Conservation (phyloP, 2,113 vertebrate genomes). For the Poeciliopsis prolifica region DNA sequence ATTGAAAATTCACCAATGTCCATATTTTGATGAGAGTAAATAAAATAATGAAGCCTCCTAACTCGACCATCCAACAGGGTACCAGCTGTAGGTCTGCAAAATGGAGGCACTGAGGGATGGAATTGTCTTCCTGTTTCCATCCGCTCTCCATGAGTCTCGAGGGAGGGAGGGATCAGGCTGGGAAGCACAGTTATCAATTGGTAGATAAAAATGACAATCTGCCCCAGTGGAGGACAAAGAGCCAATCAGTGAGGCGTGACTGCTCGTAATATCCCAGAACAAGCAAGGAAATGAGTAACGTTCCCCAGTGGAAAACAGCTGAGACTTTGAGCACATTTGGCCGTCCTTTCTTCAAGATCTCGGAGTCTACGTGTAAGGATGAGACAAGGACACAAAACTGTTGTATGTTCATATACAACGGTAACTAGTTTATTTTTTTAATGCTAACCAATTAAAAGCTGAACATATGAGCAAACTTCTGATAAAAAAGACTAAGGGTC, state of each 20-base stretch:
- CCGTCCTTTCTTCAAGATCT: conserved; percentile 11
- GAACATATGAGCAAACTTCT: background rate
- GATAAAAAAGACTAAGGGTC: background rate
- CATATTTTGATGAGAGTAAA: conserved; percentile 41
- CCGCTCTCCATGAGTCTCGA: conserved; percentile 71
- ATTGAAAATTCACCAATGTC: conserved; percentile 33
- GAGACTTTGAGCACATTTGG: conserved; percentile 38
- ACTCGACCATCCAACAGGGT: conserved; percentile 44
- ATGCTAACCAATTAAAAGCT: background rate
- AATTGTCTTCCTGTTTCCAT: conserved; percentile 78
- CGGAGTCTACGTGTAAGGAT: background rate
- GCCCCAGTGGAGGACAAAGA: conserved; percentile 72
- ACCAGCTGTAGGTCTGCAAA: conserved; percentile 41
- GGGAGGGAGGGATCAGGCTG: conserved; percentile 71
- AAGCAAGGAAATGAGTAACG: conserved; percentile 73
- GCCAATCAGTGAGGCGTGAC: conserved; percentile 74
- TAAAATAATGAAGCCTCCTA: conserved; percentile 20
- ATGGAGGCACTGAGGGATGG: conserved; percentile 75
- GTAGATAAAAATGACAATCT: conserved; percentile 79
- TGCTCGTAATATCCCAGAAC: conserved; percentile 68
- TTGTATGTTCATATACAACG: background rate
- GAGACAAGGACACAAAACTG: conserved; percentile 18
- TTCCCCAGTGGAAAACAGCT: conserved; percentile 66
- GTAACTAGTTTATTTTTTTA: background rate
- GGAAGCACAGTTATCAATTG: conserved; percentile 74